Evolutionary conservation across 1,140 invertebrate genomes (phyloP).

Genomic region (Solenopsis invicta): DNA sequence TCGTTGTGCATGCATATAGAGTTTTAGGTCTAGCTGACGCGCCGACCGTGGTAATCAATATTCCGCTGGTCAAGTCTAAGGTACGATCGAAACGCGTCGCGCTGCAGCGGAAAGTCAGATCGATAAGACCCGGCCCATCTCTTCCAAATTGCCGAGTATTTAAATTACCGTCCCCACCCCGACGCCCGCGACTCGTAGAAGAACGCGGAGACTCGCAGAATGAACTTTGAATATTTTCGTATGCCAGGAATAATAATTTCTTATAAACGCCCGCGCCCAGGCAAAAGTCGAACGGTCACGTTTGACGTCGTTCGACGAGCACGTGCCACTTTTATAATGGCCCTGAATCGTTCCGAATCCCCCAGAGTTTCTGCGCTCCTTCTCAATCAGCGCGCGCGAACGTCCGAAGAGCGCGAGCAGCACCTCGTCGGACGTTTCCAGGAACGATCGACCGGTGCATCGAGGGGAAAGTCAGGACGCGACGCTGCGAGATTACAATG

Average conservation of each 20-base stretch:
- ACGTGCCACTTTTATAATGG: background rate
- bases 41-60: slow-evolving; percentile 79
- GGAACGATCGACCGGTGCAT: background rate
- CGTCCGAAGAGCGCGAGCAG: slow-evolving; percentile 41
- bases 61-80: slow-evolving; percentile 78
- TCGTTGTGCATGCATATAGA: slow-evolving; percentile 67
- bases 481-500: slow-evolving; percentile 33
- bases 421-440: slow-evolving; percentile 70
- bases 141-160: background rate
- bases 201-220: too few relatives aligned
- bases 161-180: background rate
- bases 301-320: background rate
- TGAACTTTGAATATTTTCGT: background rate
- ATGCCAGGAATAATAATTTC: background rate
- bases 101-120: slow-evolving; percentile 25
- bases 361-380: slow-evolving; percentile 50
- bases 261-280: background rate
- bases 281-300: background rate
- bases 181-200: too few relatives aligned
- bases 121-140: slow-evolving; percentile 8
- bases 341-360: background rate
- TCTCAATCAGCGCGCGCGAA: slow-evolving; percentile 20
- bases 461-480: slow-evolving; percentile 38
- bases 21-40: slow-evolving; percentile 77
- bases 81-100: slow-evolving; percentile 31